Base-by-base conservation (phyloP, 2,888 invertebrate genomes). In the Eilema griseolum region DNA sequence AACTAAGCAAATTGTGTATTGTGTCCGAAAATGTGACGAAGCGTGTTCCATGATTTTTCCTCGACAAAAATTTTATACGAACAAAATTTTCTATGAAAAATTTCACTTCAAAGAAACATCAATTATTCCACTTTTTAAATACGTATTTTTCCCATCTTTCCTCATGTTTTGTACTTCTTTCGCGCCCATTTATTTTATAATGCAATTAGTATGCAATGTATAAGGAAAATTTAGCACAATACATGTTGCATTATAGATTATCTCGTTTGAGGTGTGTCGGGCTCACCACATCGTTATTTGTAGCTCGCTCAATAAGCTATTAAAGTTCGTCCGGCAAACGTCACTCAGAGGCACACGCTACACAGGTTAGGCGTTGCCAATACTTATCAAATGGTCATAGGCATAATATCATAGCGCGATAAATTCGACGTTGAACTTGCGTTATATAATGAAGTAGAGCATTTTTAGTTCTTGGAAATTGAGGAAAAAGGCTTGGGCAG, bases 301-400 rank as follows among this genome's bases (percentile, higher is more conserved):
- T 52, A n/a, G n/a, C 52, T 52, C 52, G n/a, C 52, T 52, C 52
- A 20, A 52, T 52, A 52, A 52, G 52, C 52, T 52, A 52, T 52
- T n/a, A 52, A 52, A 52, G 20, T 8, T 52, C 52, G 52, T 20
- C 52, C 52, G 52, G 52, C 52, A n/a, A 10, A 10, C 52, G 52
- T 52, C 52, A 52, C 8, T 52, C n/a, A n/a, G 20, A 52, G n/a
- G 52, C n/a, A 52, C 52, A 52, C 52, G 52, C 52, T 52, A 52
- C 52, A 52, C 52, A 2, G 52, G n/a, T n/a, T 52, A 52, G 52
- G 52, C 52, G 52, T 52, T 52, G 52, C 52, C n/a, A 52, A 52
- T 52, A n/a, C n/a, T 52, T 52, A 52, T 52, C 52, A 10, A n/a
- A n/a, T n/a, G n/a, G 10, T 52, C n/a, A 8, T 52, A 52, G 52